A percentile compares a stretch with the other conserved stretches of the same genome.
phyloP scores from a whole-genome alignment of 1,140 invertebrate genomes.

The Drosophila murphyi region DNA sequence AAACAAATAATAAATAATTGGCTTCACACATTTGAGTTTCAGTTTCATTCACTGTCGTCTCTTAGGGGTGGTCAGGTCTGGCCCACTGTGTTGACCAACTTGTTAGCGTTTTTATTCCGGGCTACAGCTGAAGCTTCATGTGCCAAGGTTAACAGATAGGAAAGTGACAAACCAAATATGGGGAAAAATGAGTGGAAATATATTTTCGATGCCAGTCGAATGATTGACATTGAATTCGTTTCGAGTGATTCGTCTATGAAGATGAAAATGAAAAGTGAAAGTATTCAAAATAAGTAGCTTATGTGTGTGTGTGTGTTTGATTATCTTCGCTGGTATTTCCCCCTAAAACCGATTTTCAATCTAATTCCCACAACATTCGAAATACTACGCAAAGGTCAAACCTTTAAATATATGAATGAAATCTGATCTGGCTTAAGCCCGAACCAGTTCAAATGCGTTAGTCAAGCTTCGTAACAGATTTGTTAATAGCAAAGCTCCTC shows the following conservation, averaged over 20 bases:
- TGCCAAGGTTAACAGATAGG: slow-evolving; percentile 49
- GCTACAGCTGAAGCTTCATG: neutral
- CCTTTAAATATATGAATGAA: slow-evolving; percentile 7
- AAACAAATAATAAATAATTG: slow-evolving; percentile 5
- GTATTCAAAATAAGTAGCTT: slow-evolving; percentile 16
- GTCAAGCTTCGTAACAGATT: neutral
- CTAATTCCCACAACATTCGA: slow-evolving; percentile 23
- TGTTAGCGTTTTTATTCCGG: slow-evolving; percentile 46
- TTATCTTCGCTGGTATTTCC: slow-evolving; percentile 1
- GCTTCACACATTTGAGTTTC: slow-evolving; percentile 6
- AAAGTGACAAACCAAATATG: slow-evolving; percentile 16
- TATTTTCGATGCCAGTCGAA: neutral
- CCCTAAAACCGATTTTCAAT: neutral
- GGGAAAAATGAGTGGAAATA: neutral
- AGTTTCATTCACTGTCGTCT: slow-evolving; percentile 3
- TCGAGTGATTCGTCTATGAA: slow-evolving; percentile 9
- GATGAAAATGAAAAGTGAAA: slow-evolving; percentile 39
- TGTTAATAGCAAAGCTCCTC: neutral
- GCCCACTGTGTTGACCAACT: slow-evolving; percentile 46
- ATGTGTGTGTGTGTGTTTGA: slow-evolving; percentile 27
- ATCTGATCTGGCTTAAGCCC: slow-evolving; percentile 28
- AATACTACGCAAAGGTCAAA: slow-evolving; percentile 1
- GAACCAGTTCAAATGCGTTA: neutral
- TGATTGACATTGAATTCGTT: slow-evolving; percentile 40
- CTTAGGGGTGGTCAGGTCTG: slow-evolving; percentile 31